phyloP scores from a whole-genome alignment of 2,888 invertebrate genomes.

The Synergus gifuensis region DNA sequence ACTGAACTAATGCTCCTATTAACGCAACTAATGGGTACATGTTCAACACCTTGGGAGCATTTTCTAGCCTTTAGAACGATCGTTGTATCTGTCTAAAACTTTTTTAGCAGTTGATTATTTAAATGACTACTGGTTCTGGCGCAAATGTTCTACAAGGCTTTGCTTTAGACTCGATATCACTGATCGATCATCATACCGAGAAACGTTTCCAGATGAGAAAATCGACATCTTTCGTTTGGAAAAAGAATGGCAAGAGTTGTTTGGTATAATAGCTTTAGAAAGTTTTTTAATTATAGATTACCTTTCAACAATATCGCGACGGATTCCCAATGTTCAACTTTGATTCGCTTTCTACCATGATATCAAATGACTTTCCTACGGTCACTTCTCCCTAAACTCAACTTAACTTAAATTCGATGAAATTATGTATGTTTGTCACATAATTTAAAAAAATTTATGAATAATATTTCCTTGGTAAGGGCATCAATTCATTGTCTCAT shows the following conservation, averaged over 20 bases:
- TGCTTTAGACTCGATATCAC: neutral
- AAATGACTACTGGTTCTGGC: slow-evolving; percentile 18
- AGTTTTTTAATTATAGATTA: neutral
- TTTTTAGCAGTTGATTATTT: neutral
- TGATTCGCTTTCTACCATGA: no score
- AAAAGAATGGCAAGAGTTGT: neutral
- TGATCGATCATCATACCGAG: neutral
- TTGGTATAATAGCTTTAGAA: no score
- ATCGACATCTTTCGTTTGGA: neutral
- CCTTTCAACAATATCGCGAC: neutral
- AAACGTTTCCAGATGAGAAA: neutral
- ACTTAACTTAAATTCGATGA: no score
- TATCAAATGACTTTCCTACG: no score
- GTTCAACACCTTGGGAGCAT: slow-evolving; percentile 19
- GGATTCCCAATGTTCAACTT: no score
- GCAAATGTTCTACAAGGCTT: neutral
- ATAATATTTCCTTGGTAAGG: no score
- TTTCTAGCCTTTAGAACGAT: neutral
- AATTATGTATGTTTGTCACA: no score
- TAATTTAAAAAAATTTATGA: no score
- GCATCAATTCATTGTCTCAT: no score
- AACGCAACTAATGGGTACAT: slow-evolving; percentile 40
- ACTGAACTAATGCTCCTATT: slow-evolving; percentile 38
- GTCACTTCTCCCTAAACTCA: no score
- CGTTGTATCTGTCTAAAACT: neutral